A percentile compares a stretch with the other conserved stretches of the same genome.
phyloP scores from a whole-genome alignment of 2,113 vertebrate species.

The Pelecanus crispus region DNA sequence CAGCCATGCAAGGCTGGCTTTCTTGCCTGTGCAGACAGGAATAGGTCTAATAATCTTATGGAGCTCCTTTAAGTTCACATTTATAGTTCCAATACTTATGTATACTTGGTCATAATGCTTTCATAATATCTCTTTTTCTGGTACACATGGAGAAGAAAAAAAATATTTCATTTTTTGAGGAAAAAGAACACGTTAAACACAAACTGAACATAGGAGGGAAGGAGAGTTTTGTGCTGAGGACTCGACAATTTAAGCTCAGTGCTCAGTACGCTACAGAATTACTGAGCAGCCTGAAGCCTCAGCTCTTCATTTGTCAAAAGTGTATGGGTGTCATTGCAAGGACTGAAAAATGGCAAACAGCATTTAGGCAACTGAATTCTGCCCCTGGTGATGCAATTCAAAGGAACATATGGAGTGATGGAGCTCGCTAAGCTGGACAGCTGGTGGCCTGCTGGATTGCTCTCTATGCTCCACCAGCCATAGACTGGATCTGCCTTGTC shows the following conservation, averaged over 20 bases:
- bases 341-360: neutral
- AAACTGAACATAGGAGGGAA: neutral
- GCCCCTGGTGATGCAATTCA: neutral
- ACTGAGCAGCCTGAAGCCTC: neutral
- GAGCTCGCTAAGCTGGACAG: neutral
- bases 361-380: neutral
- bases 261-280: neutral
- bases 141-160: neutral
- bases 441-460: neutral
- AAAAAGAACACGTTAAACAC: neutral
- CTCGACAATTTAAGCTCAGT: neutral
- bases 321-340: neutral
- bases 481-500: too few species aligned
- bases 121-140: neutral
- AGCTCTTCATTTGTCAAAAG: neutral
- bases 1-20: neutral
- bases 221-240: neutral
- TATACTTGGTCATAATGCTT: neutral
- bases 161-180: neutral
- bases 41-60: neutral
- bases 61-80: neutral
- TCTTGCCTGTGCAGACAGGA: neutral
- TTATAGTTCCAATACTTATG: neutral
- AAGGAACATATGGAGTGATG: fast-evolving
- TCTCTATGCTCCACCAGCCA: fast-evolving